phyloP scores from a whole-genome alignment of 2,888 invertebrate species.

The Ashinkailepas kermadecensis region DNA sequence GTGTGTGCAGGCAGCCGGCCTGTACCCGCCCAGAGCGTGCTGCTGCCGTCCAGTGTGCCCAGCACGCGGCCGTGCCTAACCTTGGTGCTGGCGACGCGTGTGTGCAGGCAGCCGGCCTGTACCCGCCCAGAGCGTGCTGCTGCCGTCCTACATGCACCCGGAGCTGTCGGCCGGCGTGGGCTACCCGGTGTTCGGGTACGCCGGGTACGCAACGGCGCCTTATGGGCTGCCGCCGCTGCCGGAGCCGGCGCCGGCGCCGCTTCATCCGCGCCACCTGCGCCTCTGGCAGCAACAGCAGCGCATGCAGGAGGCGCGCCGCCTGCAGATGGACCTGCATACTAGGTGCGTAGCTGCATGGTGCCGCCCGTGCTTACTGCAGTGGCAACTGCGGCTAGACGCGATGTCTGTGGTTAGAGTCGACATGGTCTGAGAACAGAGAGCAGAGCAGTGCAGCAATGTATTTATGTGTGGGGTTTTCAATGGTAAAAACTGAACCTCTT shows the following conservation, averaged over 20 bases:
- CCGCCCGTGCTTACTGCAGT: too few relatives aligned
- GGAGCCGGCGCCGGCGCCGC: background rate
- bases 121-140: background rate
- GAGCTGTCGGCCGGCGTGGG: background rate
- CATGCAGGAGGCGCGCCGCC: background rate
- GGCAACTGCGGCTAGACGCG: too few relatives aligned
- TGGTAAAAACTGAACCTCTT: too few relatives aligned
- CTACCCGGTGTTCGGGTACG: background rate
- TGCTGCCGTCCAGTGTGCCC: background rate
- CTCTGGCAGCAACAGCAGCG: conserved; percentile 12
- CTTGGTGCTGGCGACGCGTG: too few relatives aligned
- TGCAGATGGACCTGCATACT: background rate
- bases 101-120: background rate
- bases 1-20: background rate
- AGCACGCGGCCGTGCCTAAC: too few relatives aligned
- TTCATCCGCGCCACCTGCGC: background rate
- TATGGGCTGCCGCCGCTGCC: background rate
- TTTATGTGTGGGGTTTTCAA: too few relatives aligned
- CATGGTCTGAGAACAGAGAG: too few relatives aligned
- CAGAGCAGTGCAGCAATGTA: too few relatives aligned
- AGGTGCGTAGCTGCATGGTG: background rate
- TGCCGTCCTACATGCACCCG: background rate
- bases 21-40: background rate
- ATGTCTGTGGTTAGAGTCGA: background rate
- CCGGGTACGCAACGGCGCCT: background rate